phyloP scores from a whole-genome alignment of 1,140 invertebrate species.

The Sarcophaga bullata region DNA sequence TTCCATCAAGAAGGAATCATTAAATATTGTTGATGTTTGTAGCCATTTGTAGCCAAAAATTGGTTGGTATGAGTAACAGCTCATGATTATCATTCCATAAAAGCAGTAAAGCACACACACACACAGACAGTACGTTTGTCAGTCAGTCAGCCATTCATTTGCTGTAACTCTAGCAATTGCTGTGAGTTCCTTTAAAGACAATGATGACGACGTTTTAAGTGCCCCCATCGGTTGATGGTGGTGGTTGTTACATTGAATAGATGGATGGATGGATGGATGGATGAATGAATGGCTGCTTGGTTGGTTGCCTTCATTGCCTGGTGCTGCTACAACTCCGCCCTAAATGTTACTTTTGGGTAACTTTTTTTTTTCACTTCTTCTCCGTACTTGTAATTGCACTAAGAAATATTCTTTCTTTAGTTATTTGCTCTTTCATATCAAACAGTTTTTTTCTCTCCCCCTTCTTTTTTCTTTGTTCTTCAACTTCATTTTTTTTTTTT shows the following conservation, averaged over 20 bases:
- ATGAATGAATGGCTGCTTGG: not conserved
- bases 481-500: not conserved
- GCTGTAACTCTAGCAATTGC: not conserved
- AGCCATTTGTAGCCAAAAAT: constrained; percentile 9
- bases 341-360: constrained; percentile 26
- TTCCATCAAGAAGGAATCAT: constrained; percentile 22
- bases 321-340: constrained; percentile 37
- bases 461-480: not conserved
- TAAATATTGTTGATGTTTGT: constrained; percentile 22
- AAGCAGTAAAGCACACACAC: not conserved
- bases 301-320: not conserved
- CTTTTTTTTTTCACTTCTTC: too few relatives aligned
- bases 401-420: not conserved
- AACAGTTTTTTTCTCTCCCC: not conserved
- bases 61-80: constrained; percentile 5
- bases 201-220: constrained; percentile 35
- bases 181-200: constrained; percentile 25
- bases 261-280: constrained; percentile 14
- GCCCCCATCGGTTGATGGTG: constrained; percentile 26
- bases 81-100: constrained; percentile 36
- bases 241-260: not conserved
- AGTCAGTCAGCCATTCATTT: not conserved
- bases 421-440: not conserved
- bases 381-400: too few relatives aligned
- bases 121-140: not conserved